Base-by-base conservation (phyloP, 2,888 invertebrate genomes). In the Yponomeuta sedellus region DNA sequence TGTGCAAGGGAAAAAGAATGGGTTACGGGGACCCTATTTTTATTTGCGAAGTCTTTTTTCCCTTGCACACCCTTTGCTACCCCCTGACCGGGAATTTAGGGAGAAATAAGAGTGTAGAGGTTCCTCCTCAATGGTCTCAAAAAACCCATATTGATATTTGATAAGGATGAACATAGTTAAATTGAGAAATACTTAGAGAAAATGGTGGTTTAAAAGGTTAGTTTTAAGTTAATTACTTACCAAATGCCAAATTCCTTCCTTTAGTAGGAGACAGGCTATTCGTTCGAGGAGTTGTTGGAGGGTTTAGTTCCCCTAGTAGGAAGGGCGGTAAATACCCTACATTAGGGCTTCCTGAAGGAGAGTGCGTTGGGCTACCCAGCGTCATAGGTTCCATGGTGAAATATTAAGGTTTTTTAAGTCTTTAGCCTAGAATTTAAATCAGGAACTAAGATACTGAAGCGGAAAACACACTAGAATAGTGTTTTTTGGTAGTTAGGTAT, bases 371-470 rank as follows among this genome's bases (percentile, higher is more conserved):
- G 80, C 96, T 96, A 69, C 96, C 96, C 71, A 97, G 85, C 66
- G 94, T 92, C 96, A 97, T 97, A 64, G 96, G 96, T 82, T 96
- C 96, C 96, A 96, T 96, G 61, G 16, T 40, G n/a, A 6, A 25
- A 25, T 44, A 4, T 19, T 6, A 12, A 25, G n/a, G 11, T 28
- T 16, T 8, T 61, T 11, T 28, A 8, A 61, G 8, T 58, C 2
- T 58, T 58, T 20, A 59, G 59, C 3, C 16, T 52, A 12, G 16
- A 52, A 52, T 10, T 59, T 22, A 20, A n/a, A 11, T 19, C 1
- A 59, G 58, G 19, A 22, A 22, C 59, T 8, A 25, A n/a, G 22
- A 8, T 59, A 20, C 5, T 10, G 16, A 59, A 59, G 2, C 12
- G 8, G 25, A 5, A 59, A 52, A 52, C 44, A 44, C 44, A 52